Evolutionary conservation across 2,888 invertebrate species (phyloP), one percentile per base, ranked within the genome.

Genomic region (Rhagonycha lutea): DNA sequence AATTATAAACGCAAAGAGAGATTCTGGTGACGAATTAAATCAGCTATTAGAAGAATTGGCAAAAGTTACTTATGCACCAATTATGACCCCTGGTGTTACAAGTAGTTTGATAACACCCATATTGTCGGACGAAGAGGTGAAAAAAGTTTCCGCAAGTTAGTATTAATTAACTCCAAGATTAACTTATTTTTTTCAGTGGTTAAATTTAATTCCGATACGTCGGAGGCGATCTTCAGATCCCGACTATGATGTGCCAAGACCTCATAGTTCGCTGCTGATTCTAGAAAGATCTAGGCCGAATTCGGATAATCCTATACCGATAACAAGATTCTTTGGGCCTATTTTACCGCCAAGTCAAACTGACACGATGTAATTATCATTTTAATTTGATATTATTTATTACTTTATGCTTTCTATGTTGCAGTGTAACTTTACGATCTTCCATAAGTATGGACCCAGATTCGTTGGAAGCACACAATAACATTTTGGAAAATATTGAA

Each of bases 201-300:
- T 84, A 71, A 83, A 84, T 78, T 80, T 87, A 73, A 74, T 85
- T 60, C 86, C 86, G 12, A 82, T 82, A 28, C 81, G 84, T 69
- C 80, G 83, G 79, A 79, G 87, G 71, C 81, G 86, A 18, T 80
- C 83, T 61, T 87, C 87, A 8, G 89, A 89, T 71, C 89, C 89
- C 2, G 89, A 89, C 79, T 89, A 89, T 78, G 89, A 89, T 79
- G 84, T 89, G 63, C 89, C 89, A 14, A 86, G 89, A 77, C 87
- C 89, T 0, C 89, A 89, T 78, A 84, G 85, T 70, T 86, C 87
- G 11, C 81, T 85, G 18, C 83, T 83, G 70, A 60, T 82, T 4
- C 81, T 75, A 10, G 76, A 72, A 61, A 75, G n/a, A 32, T 68
- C 5, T 24, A 83, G 80, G 75, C 76, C 72, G 73, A 80, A 81